Evolutionary conservation across 2,888 invertebrate genomes (phyloP), one percentile per base, ranked within the genome.

Genomic region (Parochlus steinenii): DNA sequence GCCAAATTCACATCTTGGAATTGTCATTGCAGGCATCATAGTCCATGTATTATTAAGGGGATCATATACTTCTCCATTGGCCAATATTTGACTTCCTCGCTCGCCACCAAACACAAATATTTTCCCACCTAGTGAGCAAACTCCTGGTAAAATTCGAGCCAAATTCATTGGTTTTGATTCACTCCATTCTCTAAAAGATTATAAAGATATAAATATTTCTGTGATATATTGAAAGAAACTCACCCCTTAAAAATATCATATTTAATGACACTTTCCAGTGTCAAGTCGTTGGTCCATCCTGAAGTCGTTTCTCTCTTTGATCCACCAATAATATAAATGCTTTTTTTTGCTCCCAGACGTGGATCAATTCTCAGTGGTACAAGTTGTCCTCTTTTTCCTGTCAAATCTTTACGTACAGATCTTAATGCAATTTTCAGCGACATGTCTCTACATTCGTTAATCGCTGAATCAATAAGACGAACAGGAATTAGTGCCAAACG

Each of bases 101-200:
- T 90, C 92, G 5, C 90, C 92, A 12, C 90, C 92, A 3, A 89
- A 79, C 1, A 86, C 89, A 56, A 81, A 92, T 39, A 92, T 80
- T 44, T 79, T 71, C 1, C 87, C 85, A 48, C 82, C 77, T 24
- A 90, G 52, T 6, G 80, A 69, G 2, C 86, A 81, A 5, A 82
- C 82, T 10, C 90, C 90, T 1, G 89, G 87, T 44, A 89, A 68
- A 46, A 89, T 85, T 34, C 90, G 69, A 3, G 85, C 80, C 45
- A 83, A 77, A 34, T 72, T 71, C 74, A 90, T 82, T 3, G 85
- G 74, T 3, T 78, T 70, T 2, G 80, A 70, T 50, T 76, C 74
- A 42, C 74, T 74, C 86, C 87, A 87, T 55, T 76, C 74, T 38
- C 83, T n/a, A n/a, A n/a, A n/a, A 76, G 41, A 41, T 47, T 45